Conservation (phyloP, 2,113 vertebrate genomes). For the Pedetes capensis region DNA sequence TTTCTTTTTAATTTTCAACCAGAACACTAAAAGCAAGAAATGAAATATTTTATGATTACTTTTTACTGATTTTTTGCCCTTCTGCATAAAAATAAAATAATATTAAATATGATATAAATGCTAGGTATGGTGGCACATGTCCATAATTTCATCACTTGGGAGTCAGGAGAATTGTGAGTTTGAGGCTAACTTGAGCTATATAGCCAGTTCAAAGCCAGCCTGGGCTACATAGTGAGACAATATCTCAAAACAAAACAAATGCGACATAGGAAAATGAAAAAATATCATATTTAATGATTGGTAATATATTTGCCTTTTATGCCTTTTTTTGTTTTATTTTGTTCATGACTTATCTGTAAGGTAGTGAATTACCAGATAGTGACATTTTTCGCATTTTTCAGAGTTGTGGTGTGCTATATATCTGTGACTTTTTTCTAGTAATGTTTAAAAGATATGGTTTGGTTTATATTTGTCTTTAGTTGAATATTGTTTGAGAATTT, state of each 20-base stretch:
- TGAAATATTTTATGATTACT: background rate
- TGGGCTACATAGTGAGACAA: background rate
- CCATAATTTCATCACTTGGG: background rate
- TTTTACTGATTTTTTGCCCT: slow-evolving; percentile 2
- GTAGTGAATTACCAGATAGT: background rate
- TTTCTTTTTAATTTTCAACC: slow-evolving; percentile 29
- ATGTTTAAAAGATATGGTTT: slow-evolving; percentile 42
- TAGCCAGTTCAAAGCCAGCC: background rate
- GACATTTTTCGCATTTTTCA: background rate
- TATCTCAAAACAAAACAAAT: background rate
- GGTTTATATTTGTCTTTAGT: slow-evolving; percentile 71
- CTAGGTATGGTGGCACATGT: background rate
- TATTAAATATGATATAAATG: background rate
- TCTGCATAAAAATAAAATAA: background rate
- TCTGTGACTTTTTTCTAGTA: background rate
- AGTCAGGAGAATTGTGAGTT: background rate
- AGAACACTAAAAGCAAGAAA: background rate
- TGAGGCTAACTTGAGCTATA: background rate
- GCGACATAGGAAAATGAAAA: background rate
- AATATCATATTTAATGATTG: background rate
- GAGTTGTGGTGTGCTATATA: background rate
- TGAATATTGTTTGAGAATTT: slow-evolving; percentile 56
- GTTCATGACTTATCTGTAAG: background rate
- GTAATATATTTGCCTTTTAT: background rate
- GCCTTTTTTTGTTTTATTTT: background rate